phyloP scores from a whole-genome alignment of 1,140 invertebrate species.

The Pogonomyrmex barbatus region DNA sequence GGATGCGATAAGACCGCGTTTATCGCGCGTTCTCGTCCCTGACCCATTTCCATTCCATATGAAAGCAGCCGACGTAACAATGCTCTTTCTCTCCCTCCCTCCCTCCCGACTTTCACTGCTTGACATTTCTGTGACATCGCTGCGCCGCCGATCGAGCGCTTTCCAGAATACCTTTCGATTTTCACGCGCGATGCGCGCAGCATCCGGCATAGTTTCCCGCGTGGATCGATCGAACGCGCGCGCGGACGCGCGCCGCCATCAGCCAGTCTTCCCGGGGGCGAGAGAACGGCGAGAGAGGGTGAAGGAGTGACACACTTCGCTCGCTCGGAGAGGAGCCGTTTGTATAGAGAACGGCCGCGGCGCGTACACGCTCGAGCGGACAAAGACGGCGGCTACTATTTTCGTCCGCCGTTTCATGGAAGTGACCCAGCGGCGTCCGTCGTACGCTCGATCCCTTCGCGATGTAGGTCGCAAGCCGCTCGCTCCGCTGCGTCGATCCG shows the following conservation, averaged over 20 bases:
- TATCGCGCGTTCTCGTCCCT: conserved; percentile 9
- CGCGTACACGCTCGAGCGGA: conserved; percentile 62
- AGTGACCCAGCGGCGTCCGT: conserved; percentile 62
- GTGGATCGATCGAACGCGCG: conserved; percentile 57
- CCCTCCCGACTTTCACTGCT: conserved; percentile 53
- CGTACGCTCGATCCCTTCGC: conserved; percentile 69
- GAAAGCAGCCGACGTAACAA: conserved; percentile 43
- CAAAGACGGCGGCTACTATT: conserved; percentile 74
- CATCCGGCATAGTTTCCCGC: conserved; percentile 30
- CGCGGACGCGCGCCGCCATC: not conserved
- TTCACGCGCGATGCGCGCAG: conserved; percentile 52
- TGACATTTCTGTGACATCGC: conserved; percentile 48
- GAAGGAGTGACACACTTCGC: not conserved
- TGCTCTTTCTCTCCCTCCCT: conserved; percentile 27
- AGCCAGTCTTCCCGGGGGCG: not conserved
- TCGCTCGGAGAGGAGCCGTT: not conserved
- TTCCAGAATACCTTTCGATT: conserved; percentile 55
- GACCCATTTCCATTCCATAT: conserved; percentile 28
- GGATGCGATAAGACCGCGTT: not conserved
- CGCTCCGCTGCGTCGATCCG: conserved; percentile 27
- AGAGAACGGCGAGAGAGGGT: not conserved
- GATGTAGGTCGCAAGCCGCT: conserved; percentile 76
- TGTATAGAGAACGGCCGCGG: not conserved
- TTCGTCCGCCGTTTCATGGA: conserved; percentile 76
- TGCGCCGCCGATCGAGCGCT: conserved; percentile 13